Conservation (phyloP, 2,888 invertebrate species). For the Leptinotarsa juncta region DNA sequence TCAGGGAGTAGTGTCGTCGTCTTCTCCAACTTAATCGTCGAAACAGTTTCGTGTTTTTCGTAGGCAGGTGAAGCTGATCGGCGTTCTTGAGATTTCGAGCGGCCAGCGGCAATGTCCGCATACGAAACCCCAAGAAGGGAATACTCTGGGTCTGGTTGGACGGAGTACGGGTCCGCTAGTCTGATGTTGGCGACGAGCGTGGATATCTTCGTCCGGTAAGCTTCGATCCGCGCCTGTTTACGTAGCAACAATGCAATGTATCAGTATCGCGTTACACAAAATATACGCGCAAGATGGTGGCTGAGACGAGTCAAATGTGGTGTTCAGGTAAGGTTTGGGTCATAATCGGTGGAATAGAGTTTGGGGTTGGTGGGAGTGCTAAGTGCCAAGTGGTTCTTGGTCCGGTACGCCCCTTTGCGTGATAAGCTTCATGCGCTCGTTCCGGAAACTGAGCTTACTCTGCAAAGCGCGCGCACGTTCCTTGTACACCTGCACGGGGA, state of each 20-base stretch:
- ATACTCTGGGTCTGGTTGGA: conserved; percentile 68
- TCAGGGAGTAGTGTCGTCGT: conserved; percentile 47
- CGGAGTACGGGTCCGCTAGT: conserved; percentile 81
- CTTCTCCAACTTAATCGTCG: conserved; percentile 41
- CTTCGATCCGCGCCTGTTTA: conserved; percentile 68
- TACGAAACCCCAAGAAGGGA: conserved; percentile 69
- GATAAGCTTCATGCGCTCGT: conserved; percentile 88
- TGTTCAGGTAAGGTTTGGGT: conserved; percentile 42
- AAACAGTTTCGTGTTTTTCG: conserved; percentile 45
- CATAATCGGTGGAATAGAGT: conserved; percentile 51
- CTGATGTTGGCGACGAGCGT: conserved; percentile 78
- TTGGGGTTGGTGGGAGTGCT: conserved; percentile 37
- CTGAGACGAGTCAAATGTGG: conserved; percentile 54
- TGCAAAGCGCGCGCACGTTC: conserved; percentile 88
- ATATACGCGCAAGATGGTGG: conserved; percentile 62
- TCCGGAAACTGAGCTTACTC: conserved; percentile 87
- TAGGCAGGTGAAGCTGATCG: conserved; percentile 44
- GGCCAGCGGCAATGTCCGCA: conserved; percentile 79
- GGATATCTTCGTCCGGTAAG: conserved; percentile 78
- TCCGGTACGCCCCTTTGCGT: conserved; percentile 89
- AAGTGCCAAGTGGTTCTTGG: conserved; percentile 80
- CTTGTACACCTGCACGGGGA: conserved; percentile 78
- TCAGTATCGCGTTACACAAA: conserved; percentile 55
- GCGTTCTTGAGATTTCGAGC: conserved; percentile 60
- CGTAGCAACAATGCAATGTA: conserved; percentile 58